A percentile compares a stretch with the other conserved stretches of the same genome.
Evolutionary conservation across 2,888 invertebrate genomes (phyloP).

Genomic region (Cheilosia soror): DNA sequence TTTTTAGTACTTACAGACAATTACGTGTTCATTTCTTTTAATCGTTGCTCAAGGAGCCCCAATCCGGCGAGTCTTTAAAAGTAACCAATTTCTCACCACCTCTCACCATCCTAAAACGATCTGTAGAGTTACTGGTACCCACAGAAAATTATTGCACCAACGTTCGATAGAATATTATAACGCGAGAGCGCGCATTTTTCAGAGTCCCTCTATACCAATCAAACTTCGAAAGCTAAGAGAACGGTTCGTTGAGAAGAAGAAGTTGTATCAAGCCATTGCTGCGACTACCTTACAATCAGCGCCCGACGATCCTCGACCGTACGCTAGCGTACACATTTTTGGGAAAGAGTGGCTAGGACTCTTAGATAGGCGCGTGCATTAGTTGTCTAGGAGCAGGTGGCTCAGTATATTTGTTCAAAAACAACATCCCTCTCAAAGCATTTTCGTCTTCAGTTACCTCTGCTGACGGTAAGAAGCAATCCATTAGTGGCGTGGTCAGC

Average conservation of each 20-base stretch:
- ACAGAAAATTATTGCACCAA: background rate
- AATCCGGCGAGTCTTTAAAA: background rate
- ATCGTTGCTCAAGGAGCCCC: constrained; percentile 3
- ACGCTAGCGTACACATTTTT: background rate
- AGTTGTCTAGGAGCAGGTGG: background rate
- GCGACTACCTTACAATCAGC: background rate
- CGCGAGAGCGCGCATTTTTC: background rate
- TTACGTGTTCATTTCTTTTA: too few relatives aligned
- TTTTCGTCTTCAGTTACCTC: background rate
- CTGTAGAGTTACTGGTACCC: background rate
- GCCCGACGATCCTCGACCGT: background rate
- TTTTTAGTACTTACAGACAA: too few relatives aligned
- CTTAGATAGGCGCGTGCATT: background rate
- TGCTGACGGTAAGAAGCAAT: background rate
- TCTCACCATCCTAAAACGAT: background rate
- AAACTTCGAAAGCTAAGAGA: too few relatives aligned
- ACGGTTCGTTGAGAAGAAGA: too few relatives aligned
- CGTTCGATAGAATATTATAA: background rate
- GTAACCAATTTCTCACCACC: too few relatives aligned
- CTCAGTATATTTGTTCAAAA: background rate
- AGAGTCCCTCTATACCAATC: background rate
- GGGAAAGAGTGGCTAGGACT: background rate
- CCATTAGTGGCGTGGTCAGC: background rate
- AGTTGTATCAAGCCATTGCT: too few relatives aligned
- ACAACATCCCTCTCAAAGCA: background rate